These are phyloP conservation scores for Ladona fulva DNA, from an alignment of 1,140 invertebrate species.

Conservation along the genomic window DNA sequence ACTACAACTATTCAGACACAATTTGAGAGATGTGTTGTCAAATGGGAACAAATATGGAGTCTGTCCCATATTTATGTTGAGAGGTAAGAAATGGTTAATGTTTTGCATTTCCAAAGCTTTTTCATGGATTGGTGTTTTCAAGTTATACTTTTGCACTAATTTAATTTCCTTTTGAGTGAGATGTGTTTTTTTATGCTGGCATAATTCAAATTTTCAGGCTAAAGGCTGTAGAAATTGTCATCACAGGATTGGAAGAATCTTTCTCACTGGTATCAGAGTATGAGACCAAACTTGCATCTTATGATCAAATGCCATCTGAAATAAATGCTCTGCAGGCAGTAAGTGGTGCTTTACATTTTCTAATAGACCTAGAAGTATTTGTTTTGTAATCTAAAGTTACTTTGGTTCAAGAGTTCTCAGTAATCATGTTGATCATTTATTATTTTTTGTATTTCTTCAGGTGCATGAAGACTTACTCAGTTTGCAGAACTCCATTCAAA, in stretches of 20 bases:
- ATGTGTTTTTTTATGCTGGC: slow-evolving; percentile 24
- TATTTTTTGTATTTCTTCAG: slow-evolving; percentile 24
- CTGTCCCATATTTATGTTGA: slow-evolving; percentile 81
- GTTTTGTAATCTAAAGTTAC: too few relatives aligned
- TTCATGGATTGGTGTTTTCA: too few relatives aligned
- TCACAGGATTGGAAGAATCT: slow-evolving; percentile 83
- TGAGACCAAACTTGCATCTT: slow-evolving; percentile 79
- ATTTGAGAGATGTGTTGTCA: slow-evolving; percentile 74
- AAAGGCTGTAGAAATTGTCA: slow-evolving; percentile 82
- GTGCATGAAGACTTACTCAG: slow-evolving; percentile 64
- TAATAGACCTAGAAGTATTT: too few relatives aligned
- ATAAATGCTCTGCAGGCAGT: slow-evolving; percentile 62
- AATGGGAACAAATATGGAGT: slow-evolving; percentile 86
- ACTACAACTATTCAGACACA: slow-evolving; percentile 84
- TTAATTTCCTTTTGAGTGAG: not conserved
- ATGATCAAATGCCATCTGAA: slow-evolving; percentile 72
- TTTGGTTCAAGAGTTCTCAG: too few relatives aligned
- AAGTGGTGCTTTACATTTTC: slow-evolving; percentile 20
- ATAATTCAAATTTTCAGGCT: slow-evolving; percentile 40
- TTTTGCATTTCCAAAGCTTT: too few relatives aligned
- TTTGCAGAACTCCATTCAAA: slow-evolving; percentile 69
- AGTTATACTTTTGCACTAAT: not conserved
- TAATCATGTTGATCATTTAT: not conserved
- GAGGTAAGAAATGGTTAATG: slow-evolving; percentile 39
- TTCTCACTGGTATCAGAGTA: slow-evolving; percentile 80